Percentiles rank a stretch among this genome's conserved stretches.
These are phyloP conservation scores for Drosophila fungiperda DNA, from an alignment of 2,888 invertebrate species.

Conservation along the genomic window DNA sequence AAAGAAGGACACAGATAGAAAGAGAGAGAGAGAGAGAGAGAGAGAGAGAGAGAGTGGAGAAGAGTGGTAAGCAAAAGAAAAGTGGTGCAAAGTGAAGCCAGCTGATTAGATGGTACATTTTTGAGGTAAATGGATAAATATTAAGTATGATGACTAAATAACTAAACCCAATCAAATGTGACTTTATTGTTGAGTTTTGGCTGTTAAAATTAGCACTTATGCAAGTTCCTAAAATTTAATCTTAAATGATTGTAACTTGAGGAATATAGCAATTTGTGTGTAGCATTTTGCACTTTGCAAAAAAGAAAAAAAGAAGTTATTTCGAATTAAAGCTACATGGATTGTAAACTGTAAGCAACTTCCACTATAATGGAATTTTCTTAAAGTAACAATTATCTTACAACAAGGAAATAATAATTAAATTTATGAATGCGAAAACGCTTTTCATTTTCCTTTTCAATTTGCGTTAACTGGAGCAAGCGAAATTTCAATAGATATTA, in stretches of 20 bases:
- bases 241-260: not conserved
- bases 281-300: not conserved
- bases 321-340: not conserved
- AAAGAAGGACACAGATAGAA: not conserved
- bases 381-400: not conserved
- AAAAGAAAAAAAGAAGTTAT: not conserved
- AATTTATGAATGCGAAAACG: not conserved
- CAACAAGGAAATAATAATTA: not conserved
- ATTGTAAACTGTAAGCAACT: not conserved
- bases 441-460: not conserved
- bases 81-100: not conserved
- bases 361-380: too few species aligned
- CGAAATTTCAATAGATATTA: not conserved
- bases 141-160: not conserved
- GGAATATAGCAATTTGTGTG: not conserved
- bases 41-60: too few species aligned
- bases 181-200: not conserved
- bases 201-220: not conserved
- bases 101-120: slow-evolving; percentile 10
- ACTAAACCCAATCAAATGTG: not conserved
- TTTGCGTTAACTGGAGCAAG: not conserved
- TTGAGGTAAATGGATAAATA: slow-evolving; percentile 7
- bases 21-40: too few species aligned
- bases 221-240: not conserved
- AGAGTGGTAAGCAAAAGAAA: not conserved